Evolutionary conservation across 2,888 invertebrate genomes (phyloP).

Genomic region (Aproaerema taeniolella): DNA sequence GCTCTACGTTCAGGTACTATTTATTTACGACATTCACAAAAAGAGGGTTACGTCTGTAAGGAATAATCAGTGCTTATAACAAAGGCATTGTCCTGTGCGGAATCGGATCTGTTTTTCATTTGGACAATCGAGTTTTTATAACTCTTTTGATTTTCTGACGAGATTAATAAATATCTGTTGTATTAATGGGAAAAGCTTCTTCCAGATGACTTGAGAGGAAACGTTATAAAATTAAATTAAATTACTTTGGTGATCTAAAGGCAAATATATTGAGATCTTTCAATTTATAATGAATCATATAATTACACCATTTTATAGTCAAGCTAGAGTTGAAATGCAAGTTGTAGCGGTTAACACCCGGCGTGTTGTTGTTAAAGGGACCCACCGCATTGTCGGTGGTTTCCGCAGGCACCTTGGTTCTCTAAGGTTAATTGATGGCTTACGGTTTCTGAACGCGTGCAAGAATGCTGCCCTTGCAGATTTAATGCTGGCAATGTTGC

Average conservation of each 20-base stretch:
- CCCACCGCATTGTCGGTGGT: constrained; percentile 35
- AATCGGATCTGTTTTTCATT: constrained; percentile 9
- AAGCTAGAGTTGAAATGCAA: too few relatives aligned
- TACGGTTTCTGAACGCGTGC: constrained; percentile 54
- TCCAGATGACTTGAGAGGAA: too few relatives aligned
- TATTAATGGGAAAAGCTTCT: too few relatives aligned
- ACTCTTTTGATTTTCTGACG: too few relatives aligned
- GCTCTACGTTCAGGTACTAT: constrained; percentile 24
- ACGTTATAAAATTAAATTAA: too few relatives aligned
- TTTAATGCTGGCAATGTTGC: constrained; percentile 45
- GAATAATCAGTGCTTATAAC: constrained; percentile 11
- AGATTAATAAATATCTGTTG: too few relatives aligned
- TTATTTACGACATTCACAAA: constrained; percentile 13
- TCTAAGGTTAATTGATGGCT: constrained; percentile 56
- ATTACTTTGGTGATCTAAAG: too few relatives aligned
- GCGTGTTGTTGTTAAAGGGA: constrained; percentile 24
- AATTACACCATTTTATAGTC: too few relatives aligned
- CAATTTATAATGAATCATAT: too few relatives aligned
- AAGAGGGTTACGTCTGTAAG: constrained; percentile 8
- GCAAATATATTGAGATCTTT: too few relatives aligned
- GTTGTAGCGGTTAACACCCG: too few relatives aligned
- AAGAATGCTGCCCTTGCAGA: constrained; percentile 62
- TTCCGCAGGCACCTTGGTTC: constrained; percentile 32
- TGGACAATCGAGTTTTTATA: constrained; percentile 6
- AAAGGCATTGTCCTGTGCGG: constrained; percentile 12